Evolutionary conservation across 2,888 invertebrate species (phyloP).

Genomic region (Hedya salicella): DNA sequence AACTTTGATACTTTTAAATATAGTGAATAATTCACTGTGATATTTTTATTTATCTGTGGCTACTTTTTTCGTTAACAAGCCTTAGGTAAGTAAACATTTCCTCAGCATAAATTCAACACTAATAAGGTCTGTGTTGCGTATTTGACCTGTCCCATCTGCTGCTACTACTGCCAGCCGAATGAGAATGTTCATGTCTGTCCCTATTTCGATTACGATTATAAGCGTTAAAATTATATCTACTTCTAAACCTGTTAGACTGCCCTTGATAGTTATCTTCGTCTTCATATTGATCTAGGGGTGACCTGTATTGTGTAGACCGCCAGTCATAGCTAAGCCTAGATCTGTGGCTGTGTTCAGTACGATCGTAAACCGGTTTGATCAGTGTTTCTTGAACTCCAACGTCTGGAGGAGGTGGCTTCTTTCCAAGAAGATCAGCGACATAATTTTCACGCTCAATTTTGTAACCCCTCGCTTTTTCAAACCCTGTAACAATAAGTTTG

Average conservation of each 20-base stretch:
- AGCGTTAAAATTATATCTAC: constrained; percentile 7
- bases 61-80: no score
- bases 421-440: constrained; percentile 69
- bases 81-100: no score
- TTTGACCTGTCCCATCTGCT: constrained; percentile 35
- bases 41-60: no score
- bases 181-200: background rate
- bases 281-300: constrained; percentile 47
- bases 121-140: constrained; percentile 52
- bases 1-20: no score
- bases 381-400: constrained; percentile 52
- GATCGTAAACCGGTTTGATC: constrained; percentile 53
- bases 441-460: constrained; percentile 87
- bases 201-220: constrained; percentile 9
- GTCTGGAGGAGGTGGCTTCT: constrained; percentile 55
- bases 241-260: constrained; percentile 6
- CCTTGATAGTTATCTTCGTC: constrained; percentile 49
- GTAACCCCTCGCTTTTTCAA: constrained; percentile 88
- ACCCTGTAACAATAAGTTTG: constrained; percentile 76
- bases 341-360: constrained; percentile 7
- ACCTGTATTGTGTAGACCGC: constrained; percentile 46
- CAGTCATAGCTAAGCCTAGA: constrained; percentile 8
- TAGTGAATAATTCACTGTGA: no score
- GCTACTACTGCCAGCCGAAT: constrained; percentile 17
- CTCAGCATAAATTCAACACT: no score